Percentiles rank a stretch among this genome's conserved stretches.
phyloP scores from a whole-genome alignment of 2,797 vertebrate species.

The Hozukius guyotensis region DNA sequence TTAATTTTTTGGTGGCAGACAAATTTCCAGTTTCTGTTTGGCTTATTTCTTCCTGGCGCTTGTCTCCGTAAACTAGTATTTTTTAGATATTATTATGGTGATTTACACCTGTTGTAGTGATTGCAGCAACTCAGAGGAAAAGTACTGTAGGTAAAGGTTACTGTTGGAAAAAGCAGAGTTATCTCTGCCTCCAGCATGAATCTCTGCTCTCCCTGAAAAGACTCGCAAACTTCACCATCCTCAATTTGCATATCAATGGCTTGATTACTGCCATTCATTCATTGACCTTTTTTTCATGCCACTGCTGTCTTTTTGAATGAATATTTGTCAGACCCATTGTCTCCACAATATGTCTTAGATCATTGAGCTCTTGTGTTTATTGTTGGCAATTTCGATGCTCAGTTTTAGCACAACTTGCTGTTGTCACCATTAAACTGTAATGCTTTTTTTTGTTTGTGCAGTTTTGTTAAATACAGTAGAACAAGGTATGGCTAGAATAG shows the following conservation, averaged over 20 bases:
- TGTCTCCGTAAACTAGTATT: slow-evolving; percentile 1
- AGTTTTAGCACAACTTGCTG: neutral
- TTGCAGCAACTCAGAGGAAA: neutral
- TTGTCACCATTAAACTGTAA: neutral
- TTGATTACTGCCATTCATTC: slow-evolving; percentile 46
- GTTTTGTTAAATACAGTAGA: neutral
- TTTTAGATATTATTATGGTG: neutral
- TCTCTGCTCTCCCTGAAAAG: slow-evolving; percentile 22
- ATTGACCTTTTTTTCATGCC: slow-evolving; percentile 52
- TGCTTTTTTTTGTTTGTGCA: neutral
- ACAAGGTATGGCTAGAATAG: neutral
- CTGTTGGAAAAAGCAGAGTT: neutral
- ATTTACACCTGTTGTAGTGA: slow-evolving; percentile 25
- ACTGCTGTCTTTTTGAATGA: slow-evolving; percentile 29
- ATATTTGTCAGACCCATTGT: slow-evolving; percentile 48
- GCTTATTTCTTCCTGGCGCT: neutral
- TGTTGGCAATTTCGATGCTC: neutral
- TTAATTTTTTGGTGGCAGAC: neutral
- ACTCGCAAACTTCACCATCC: neutral
- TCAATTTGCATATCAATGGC: slow-evolving; percentile 52
- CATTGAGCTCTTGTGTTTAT: slow-evolving; percentile 4
- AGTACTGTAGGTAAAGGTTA: slow-evolving; percentile 6
- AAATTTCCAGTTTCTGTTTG: neutral
- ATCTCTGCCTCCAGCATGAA: slow-evolving; percentile 34
- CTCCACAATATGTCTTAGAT: slow-evolving; percentile 6